phyloP scores from a whole-genome alignment of 1,140 invertebrate genomes.

The Aphaenogaster floridana region DNA sequence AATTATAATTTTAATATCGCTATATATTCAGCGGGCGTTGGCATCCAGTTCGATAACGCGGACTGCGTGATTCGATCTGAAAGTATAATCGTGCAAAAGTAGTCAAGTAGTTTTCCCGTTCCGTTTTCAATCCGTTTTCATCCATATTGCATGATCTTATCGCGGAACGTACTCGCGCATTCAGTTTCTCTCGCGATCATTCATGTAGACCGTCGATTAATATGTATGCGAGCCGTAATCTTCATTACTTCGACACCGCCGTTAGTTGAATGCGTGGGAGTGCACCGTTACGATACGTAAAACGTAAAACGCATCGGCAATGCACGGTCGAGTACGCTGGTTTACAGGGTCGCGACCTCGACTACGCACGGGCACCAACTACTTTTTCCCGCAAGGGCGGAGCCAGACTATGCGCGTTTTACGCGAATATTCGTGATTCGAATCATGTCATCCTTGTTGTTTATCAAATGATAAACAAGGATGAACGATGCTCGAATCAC shows the following conservation, averaged over 20 bases:
- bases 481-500: no score
- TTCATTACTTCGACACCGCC: constrained; percentile 68
- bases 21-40: background rate
- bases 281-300: constrained; percentile 72
- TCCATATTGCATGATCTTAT: constrained; percentile 56
- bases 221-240: constrained; percentile 69
- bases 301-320: constrained; percentile 61
- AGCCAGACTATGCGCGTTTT: no score
- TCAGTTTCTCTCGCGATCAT: constrained; percentile 53
- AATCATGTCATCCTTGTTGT: no score
- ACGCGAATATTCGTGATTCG: no score
- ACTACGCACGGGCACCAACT: background rate
- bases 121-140: constrained; percentile 26
- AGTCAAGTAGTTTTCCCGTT: background rate
- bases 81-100: constrained; percentile 45
- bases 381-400: background rate
- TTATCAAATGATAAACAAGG: no score
- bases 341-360: constrained; percentile 55
- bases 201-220: constrained; percentile 65
- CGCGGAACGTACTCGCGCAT: constrained; percentile 28
- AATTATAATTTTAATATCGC: background rate
- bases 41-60: background rate
- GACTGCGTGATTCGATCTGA: constrained; percentile 4
- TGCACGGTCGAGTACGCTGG: constrained; percentile 23
- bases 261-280: constrained; percentile 61